Base-by-base conservation (phyloP, 2,113 vertebrate species). In the Oophaga pumilio region DNA sequence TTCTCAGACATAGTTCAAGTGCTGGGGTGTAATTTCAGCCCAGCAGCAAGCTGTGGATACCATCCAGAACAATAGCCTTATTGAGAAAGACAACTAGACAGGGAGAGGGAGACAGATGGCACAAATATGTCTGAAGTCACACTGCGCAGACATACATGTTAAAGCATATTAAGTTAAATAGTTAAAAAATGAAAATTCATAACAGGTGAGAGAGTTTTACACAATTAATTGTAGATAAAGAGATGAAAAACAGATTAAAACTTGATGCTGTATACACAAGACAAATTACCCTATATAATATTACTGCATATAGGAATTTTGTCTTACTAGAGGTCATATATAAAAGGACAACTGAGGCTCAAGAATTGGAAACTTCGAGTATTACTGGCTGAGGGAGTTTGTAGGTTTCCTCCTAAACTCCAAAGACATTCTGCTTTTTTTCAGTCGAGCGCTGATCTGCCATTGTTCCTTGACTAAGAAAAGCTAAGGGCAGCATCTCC, bases 1-100 rank as follows among this genome's bases (percentile, higher is more conserved):
- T 62, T 81, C 26, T 81, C 78, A 81, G 78, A 81, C 78, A 62
- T 28, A 59, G 11, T 24, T 59, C 53, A 78, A 78, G 52, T 78
- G 57, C 78, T 33, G 56, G 78, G 78, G 78, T 81, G 78, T 81
- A 60, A 71, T 81, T 81, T 26, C 56, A 81, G 57, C 24, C 18
- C 56, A 81, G 78, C 78, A 81, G 78, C 56, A 26, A 15, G 57
- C 17, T 60, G 24, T 60, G 56, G 78, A 57, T 81, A 33, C 78
- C 13, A 71, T 33, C 18, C n/a, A 57, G 52, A 57, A 78, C 76
- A 78, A 78, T 78, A 56, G 76, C 6, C 76, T 53, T 78, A 78
- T 78, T 78, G 76, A 78, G 22, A 56, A 52, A 78, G n/a, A 56
- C 76, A 56, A 7, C 76, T 33, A 33, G 28, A 33, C 76, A 26